Percentiles rank a stretch among this genome's conserved stretches.
Evolutionary conservation across 2,797 vertebrate species (phyloP).

Genomic region (Dicrostonyx torquatus): DNA sequence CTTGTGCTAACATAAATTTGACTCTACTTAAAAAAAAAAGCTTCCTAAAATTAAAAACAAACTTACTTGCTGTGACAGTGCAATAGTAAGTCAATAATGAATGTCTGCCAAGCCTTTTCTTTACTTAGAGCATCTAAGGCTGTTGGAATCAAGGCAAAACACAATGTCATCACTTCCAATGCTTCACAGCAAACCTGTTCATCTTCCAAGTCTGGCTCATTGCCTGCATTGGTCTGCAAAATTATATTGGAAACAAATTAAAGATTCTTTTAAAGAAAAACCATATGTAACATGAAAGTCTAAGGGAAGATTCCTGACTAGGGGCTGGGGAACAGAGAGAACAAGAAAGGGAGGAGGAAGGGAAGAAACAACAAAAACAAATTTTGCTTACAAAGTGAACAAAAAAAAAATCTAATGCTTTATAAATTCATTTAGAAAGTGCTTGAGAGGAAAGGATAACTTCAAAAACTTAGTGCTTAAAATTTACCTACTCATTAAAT

Average conservation of each 20-base stretch:
- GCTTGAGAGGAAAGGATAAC: constrained; percentile 50
- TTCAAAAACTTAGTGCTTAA: constrained; percentile 42
- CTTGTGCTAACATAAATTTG: constrained; percentile 37
- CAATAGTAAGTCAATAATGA: constrained; percentile 97
- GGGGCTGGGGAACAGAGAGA: not conserved
- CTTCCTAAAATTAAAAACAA: constrained; percentile 53
- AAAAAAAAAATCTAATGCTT: not conserved
- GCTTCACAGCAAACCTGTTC: constrained; percentile 99
- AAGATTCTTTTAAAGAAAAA: constrained; percentile 63
- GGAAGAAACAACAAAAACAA: not conserved
- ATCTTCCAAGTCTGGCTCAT: constrained; percentile 96
- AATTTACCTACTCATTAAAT: constrained; percentile 52
- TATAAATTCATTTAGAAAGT: constrained; percentile 36
- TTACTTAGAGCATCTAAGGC: constrained; percentile 98
- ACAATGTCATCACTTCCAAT: constrained; percentile 98
- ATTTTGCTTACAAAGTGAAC: not conserved
- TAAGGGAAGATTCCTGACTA: not conserved
- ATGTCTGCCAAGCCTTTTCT: constrained; percentile 99
- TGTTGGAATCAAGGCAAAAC: constrained; percentile 98
- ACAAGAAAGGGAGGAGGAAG: not conserved
- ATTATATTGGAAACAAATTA: constrained; percentile 65
- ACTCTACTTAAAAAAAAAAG: constrained; percentile 33
- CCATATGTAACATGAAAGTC: not conserved
- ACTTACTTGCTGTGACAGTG: constrained; percentile 99
- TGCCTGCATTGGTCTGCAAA: constrained; percentile 95